phyloP scores from a whole-genome alignment of 2,797 vertebrate species.

The Microctenopoma lineatum region DNA sequence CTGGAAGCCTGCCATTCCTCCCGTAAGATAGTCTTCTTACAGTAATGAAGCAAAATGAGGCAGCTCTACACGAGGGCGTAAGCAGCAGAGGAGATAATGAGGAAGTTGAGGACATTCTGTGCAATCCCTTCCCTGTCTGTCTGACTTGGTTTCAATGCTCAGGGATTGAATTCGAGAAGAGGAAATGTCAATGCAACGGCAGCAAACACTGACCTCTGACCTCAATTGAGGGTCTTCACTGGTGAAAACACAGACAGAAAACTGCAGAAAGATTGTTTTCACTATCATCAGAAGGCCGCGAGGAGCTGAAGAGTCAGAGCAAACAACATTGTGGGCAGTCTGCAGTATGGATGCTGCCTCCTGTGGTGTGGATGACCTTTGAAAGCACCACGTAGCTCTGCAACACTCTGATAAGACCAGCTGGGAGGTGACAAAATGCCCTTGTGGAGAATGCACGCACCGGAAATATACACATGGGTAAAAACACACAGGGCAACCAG shows the following conservation, averaged over 20 bases:
- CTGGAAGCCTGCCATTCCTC: constrained; percentile 78
- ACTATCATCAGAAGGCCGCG: constrained; percentile 10
- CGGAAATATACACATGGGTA: constrained; percentile 44
- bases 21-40: constrained; percentile 77
- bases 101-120: constrained; percentile 69
- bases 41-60: constrained; percentile 74
- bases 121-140: constrained; percentile 47
- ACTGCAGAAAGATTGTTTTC: not conserved
- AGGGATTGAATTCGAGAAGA: constrained; percentile 43
- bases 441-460: constrained; percentile 59
- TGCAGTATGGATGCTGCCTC: constrained; percentile 72
- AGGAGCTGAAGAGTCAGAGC: constrained; percentile 39
- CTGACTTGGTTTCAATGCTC: constrained; percentile 30
- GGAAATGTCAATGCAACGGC: constrained; percentile 17
- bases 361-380: constrained; percentile 83
- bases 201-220: constrained; percentile 42
- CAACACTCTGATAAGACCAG: constrained; percentile 74
- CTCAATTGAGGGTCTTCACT: constrained; percentile 27
- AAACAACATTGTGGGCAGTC: constrained; percentile 57
- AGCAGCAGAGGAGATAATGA: constrained; percentile 75
- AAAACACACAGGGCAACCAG: constrained; percentile 52
- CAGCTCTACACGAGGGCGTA: constrained; percentile 60
- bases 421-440: constrained; percentile 72
- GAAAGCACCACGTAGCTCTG: constrained; percentile 54
- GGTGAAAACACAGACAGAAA: not conserved